Base-by-base conservation (phyloP, 2,888 invertebrate genomes). In the Watsonalla cultraria region DNA sequence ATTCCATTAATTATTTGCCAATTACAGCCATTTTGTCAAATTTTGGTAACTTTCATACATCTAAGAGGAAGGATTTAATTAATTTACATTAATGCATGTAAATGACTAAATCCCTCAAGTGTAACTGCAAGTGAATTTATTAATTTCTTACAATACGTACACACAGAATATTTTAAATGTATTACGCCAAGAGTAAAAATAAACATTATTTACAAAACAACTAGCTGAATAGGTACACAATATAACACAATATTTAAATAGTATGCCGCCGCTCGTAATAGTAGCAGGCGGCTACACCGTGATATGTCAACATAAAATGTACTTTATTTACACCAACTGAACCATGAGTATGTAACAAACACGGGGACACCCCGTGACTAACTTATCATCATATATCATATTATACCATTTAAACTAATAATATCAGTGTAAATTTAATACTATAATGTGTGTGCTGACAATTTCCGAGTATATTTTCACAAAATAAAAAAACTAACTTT, bases 291-390 rank as follows among this genome's bases (percentile, higher is more conserved):
- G 14, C 33, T 51, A 54, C 47, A 53, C 63, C 62, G 65, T 74
- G 80, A 82, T 80, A 81, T 82, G 83, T 79, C 70, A 68, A 79
- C 73, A 67, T 69, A 74, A 77, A 78, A 68, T 67, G 64, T 69
- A 74, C 66, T 74, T 37, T 86, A 85, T 86, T 78, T 86, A 87
- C 84, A 86, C 74, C 76, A 77, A 70, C 70, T 73, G 72, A 66
- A 70, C 57, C 71, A 72, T 76, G 76, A 79, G 80, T 81, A 80
- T 79, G 74, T 78, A 82, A 82, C 80, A 74, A 76, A 69, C 69
- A 65, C 66, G 67, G 58, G 76, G 78, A 78, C 77, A 74, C 75
- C 74, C 68, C 66, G 54, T 54, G 63, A 66, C 56, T 58, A 61
- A 67, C 64, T 57, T 59, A 60, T 59, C 57, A 58, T 62, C 62